Evolutionary conservation across 1,140 invertebrate species (phyloP), one percentile per base, ranked within the genome.

Genomic region (Phthorimaea operculella): DNA sequence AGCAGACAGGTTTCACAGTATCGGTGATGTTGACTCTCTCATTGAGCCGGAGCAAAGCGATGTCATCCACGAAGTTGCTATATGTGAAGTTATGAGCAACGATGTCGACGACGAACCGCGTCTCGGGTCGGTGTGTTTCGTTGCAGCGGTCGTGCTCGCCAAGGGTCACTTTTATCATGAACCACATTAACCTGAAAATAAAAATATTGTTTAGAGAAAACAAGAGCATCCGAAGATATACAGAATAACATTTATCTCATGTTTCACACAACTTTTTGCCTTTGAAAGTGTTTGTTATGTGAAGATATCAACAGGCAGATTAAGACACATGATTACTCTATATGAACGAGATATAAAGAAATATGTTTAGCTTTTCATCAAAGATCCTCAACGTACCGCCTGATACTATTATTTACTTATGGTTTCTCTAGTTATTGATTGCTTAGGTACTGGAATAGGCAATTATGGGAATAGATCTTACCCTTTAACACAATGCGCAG

Each of bases 121-220:
- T 91, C 74, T 93, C 91, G 0, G 92, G 91, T 15, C 88, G 83
- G 45, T 82, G 83, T 18, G 88, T 90, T 44, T 90, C 88, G 58
- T 90, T 88, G 74, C 93, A 95, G n/a, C 92, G 88, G 72, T 94
- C 91, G 68, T 94, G 92, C 69, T 94, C 93, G 0, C 93, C 93
- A 57, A 95, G 90, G 1, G 92, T 94, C 17, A 94, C 92, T 79
- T 93, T 93, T 64, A 95, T 94, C 92, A 95, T 92, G 77, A 94
- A 94, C 93, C 93, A 95, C 90, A 94, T 93, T 69, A 94, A 92
- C 44, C 92, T 93, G 83, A 69, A 88, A 88, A 76, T 42, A 42
- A 2, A 42, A 42, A 42, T 42, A 42, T 42, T 42, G 6, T 28
- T 28, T 28, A 6, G 2, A 6, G 21, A 28, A 28, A 28, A 28